Evolutionary conservation across 2,888 invertebrate genomes (phyloP).

Genomic region (Luffia ferchaultella): DNA sequence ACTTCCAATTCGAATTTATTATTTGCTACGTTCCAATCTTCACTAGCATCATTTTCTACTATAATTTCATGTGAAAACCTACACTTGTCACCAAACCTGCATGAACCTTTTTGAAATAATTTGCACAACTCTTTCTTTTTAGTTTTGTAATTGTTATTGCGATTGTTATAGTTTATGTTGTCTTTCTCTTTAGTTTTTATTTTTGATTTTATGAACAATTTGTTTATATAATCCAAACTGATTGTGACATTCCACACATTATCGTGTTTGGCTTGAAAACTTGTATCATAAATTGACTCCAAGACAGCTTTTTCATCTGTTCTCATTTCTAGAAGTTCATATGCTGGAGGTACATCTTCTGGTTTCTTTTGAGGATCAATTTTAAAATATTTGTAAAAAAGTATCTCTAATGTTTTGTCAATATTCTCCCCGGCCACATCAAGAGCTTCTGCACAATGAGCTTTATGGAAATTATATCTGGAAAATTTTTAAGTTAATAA

Average conservation of each 20-base stretch:
- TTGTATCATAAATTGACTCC: constrained; percentile 78
- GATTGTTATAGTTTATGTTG: constrained; percentile 34
- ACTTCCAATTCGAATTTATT: constrained; percentile 73
- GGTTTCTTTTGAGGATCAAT: constrained; percentile 40
- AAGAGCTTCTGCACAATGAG: constrained; percentile 79
- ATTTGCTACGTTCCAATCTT: constrained; percentile 24
- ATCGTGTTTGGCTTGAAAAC: constrained; percentile 73
- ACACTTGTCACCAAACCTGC: constrained; percentile 78
- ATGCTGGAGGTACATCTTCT: constrained; percentile 44
- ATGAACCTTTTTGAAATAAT: constrained; percentile 70
- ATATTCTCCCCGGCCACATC: constrained; percentile 71
- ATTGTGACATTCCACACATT: constrained; percentile 78
- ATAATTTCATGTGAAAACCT: constrained; percentile 74
- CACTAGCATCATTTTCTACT: constrained; percentile 23
- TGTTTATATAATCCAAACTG: constrained; percentile 71
- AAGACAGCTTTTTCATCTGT: constrained; percentile 77
- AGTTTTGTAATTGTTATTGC: constrained; percentile 38
- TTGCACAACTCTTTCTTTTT: constrained; percentile 70
- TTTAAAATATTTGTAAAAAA: constrained; percentile 76
- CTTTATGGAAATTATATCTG: constrained; percentile 77
- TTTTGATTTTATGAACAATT: constrained; percentile 55
- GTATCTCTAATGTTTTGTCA: constrained; percentile 74
- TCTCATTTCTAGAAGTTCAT: constrained; percentile 70
- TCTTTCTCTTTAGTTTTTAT: constrained; percentile 47
- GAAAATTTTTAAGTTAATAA: constrained; percentile 22